Percentiles rank a stretch among this genome's conserved stretches.
Evolutionary conservation across 2,888 invertebrate species (phyloP).

Genomic region (Lycophotia porphyrea): DNA sequence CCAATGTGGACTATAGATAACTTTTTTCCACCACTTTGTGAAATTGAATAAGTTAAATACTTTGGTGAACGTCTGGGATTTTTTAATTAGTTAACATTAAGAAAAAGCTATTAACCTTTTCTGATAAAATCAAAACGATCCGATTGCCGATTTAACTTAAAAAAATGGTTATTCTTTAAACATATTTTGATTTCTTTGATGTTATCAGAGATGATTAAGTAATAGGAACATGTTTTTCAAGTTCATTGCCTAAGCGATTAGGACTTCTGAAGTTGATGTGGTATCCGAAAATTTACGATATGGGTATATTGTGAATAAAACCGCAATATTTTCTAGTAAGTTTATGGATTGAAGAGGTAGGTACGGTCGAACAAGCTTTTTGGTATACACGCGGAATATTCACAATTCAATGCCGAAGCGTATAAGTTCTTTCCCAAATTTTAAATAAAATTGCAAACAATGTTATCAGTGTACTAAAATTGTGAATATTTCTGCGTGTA

Average conservation of each 20-base stretch:
- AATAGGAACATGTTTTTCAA: slow-evolving; percentile 10
- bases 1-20: not conserved
- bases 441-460: no score
- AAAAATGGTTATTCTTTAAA: not conserved
- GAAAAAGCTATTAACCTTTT: not conserved
- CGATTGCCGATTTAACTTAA: not conserved
- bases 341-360: not conserved
- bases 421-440: no score
- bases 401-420: no score
- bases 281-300: not conserved
- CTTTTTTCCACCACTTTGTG: not conserved
- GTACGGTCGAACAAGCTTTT: no score
- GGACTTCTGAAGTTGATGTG: not conserved
- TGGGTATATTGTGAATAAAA: not conserved
- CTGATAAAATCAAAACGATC: slow-evolving; percentile 4
- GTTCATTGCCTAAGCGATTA: slow-evolving; percentile 5
- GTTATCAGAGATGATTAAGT: not conserved
- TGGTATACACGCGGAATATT: no score
- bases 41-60: not conserved
- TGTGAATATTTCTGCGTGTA: no score
- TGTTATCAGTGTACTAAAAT: no score
- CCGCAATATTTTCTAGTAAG: not conserved
- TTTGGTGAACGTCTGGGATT: not conserved
- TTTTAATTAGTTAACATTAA: not conserved
- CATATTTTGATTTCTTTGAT: not conserved